Conservation (phyloP, 2,113 vertebrate genomes). For the Astur gentilis region DNA sequence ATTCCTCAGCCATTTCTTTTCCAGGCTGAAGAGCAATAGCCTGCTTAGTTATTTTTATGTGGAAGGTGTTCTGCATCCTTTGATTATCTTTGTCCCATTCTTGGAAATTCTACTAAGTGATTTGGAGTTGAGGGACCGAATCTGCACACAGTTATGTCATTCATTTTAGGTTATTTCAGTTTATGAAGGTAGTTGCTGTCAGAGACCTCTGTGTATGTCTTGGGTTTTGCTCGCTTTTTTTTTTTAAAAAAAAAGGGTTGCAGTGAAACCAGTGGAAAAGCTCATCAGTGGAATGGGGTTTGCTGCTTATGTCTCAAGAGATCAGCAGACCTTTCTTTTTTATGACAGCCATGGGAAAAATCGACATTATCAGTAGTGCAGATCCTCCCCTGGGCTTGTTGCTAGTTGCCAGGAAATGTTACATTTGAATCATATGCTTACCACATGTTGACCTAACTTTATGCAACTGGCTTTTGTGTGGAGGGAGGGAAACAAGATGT, state of each 20-base stretch:
- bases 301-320: neutral
- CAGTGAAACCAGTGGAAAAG: neutral
- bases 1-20: neutral
- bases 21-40: neutral
- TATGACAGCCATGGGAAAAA: neutral
- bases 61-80: neutral
- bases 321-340: neutral
- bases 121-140: neutral
- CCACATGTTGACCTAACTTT: slow-evolving; percentile 14
- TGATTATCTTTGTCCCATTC: neutral
- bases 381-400: neutral
- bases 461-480: neutral
- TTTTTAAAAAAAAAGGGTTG: no score
- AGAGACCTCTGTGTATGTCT: neutral
- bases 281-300: neutral
- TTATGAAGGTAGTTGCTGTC: neutral
- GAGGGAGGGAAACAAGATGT: neutral
- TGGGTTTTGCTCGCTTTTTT: neutral
- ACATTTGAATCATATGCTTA: neutral
- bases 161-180: neutral
- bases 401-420: slow-evolving; percentile 3
- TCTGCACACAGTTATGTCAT: neutral
- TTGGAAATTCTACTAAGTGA: neutral
- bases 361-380: neutral
- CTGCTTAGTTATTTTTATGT: neutral